Evolutionary conservation across 2,113 vertebrate genomes (phyloP), one percentile per base, ranked within the genome.

Genomic region (Blennius ocellaris): DNA sequence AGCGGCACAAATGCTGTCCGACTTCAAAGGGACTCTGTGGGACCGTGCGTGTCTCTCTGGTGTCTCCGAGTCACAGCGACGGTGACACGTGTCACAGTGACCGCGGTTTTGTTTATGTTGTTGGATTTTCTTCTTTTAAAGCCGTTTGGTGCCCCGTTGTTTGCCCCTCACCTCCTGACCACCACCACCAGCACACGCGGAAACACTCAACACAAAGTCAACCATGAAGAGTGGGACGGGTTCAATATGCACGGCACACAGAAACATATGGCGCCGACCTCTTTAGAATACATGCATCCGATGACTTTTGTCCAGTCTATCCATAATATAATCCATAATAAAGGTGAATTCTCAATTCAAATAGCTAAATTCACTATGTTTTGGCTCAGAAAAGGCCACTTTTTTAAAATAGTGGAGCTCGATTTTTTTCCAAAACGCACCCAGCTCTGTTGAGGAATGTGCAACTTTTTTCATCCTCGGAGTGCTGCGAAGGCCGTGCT

Each of bases 41-140:
- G 52, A 80, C 55, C 16, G 8, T 51, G 50, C 49, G 50, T 5
- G 68, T 30, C 76, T 87, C 86, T 82, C 72, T 50, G 63, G 75
- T 81, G 73, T 82, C 76, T 63, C 80, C 73, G 84, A 44, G 78
- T 78, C 81, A 74, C 68, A 64, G 80, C 21, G 37, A 81, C 89
- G 81, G 85, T 85, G 85, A 91, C 82, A 39, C 47, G 71, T 88
- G 87, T 90, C 91, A 87, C 70, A 43, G 61, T 66, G 82, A 84
- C 76, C 51, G 70, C n/a, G 77, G 63, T 78, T 90, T 87, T 92
- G 91, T 93, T 91, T 90, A 71, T 85, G 66, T 82, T 87, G 83
- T 72, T 82, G 88, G 85, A 89, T 92, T 92, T 93, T 89, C 55
- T 80, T 82, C 70, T 73, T 77, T 76, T 83, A 89, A 89, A 85